Evolutionary conservation across 1,140 invertebrate species (phyloP).

Genomic region (Babylonia areolata): DNA sequence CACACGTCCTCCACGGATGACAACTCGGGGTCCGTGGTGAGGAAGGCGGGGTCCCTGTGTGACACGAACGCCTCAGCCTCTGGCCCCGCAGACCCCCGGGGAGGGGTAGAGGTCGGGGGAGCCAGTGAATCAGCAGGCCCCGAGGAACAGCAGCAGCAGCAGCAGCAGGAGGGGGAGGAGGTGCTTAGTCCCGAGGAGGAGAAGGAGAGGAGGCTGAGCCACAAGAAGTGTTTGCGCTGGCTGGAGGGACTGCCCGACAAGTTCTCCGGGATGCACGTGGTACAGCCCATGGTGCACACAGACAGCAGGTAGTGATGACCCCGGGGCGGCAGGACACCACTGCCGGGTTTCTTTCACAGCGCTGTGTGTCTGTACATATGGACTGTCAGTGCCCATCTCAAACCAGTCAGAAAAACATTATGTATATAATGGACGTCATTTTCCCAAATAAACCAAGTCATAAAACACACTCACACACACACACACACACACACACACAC

Average conservation of each 20-base stretch:
- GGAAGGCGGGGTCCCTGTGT: background rate
- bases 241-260: constrained; percentile 30
- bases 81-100: no score
- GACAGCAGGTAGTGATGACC: background rate
- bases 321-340: no score
- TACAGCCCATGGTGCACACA: constrained; percentile 16
- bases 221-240: constrained; percentile 39
- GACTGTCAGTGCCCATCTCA: no score
- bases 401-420: constrained; percentile 14
- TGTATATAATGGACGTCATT: background rate
- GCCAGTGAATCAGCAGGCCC: background rate
- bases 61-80: background rate
- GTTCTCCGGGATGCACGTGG: constrained; percentile 42
- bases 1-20: background rate
- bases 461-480: no score
- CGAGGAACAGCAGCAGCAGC: background rate
- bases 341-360: no score
- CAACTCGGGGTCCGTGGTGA: constrained; percentile 3
- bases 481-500: no score
- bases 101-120: background rate
- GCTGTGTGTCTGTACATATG: no score
- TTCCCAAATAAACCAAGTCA: no score
- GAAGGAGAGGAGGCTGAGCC: constrained; percentile 3
- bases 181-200: constrained; percentile 35
- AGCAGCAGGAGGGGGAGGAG: no score